Evolutionary conservation across 2,888 invertebrate genomes (phyloP), one percentile per base, ranked within the genome.

Genomic region (Cotesia congregata): DNA sequence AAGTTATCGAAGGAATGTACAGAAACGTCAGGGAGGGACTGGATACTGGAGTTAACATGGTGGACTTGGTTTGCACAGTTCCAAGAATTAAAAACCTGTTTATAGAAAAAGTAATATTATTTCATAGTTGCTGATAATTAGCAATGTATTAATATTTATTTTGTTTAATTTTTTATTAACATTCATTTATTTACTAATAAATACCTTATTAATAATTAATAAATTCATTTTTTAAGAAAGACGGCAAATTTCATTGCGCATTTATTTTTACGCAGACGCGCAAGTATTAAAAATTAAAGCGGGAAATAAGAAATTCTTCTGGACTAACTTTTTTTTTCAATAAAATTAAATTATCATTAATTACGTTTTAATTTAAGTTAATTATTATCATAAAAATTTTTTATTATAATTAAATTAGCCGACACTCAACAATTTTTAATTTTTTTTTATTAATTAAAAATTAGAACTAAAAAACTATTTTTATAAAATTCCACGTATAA

Each of bases 31-130:
- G 38, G 15, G 15, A 69, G 73, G 65, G 73, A 39, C 62, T 30
- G n/a, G n/a, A 74, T 70, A 39, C 62, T 30, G n/a, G n/a, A 74
- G 59, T 72, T 72, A 77, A 73, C 70, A 77, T 77, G 77, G 77
- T 64, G 40, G 73, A 74, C 69, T 15, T 50, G 9, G 50, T 7
- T 50, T 50, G 50, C 3, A 9, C 6, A 20, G 30, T 59, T 71
- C 71, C 61, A 15, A 71, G 71, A 72, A 72, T 17, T 72, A 41
- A 12, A 64, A 50, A 72, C 39, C 65, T 40, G 30, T 50, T 59
- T 20, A n/a, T 68, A 50, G 7, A 17, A 60, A 30, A 50, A 38
- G 9, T 60, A 30, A 30, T 38, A 5, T n/a, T 70, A 6, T 30
- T 70, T 70, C 9, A 0, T 30, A 59, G 12, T 50, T 62, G 15